These are phyloP conservation scores for Kryptolebias ocellatus DNA, from an alignment of 2,797 vertebrate species.

Conservation along the genomic window DNA sequence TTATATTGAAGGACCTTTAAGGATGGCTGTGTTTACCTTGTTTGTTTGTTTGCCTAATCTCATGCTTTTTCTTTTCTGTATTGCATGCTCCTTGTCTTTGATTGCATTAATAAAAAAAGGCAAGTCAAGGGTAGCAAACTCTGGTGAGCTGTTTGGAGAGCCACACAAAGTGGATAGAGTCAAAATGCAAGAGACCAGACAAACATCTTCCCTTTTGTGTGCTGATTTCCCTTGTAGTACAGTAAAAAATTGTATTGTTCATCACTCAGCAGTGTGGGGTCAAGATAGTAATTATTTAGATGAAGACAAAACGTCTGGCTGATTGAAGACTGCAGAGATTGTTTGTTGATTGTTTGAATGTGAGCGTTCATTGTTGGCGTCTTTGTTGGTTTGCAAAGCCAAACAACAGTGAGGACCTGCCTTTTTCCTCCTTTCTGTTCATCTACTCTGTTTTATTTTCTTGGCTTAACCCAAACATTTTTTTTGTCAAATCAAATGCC, in stretches of 20 bases:
- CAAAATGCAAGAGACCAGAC: conserved; percentile 4
- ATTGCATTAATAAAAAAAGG: conserved; percentile 16
- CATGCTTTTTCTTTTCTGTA: not conserved
- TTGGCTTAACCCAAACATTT: not conserved
- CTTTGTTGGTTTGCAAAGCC: not conserved
- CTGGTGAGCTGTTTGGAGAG: conserved; percentile 14
- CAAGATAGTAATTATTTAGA: conserved; percentile 28
- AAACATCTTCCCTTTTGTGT: conserved; percentile 10
- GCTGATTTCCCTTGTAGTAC: conserved; percentile 1
- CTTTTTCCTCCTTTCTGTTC: not conserved
- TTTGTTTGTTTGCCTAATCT: not conserved
- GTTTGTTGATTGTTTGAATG: conserved; percentile 17
- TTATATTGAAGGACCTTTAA: not conserved
- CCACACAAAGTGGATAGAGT: conserved; percentile 6
- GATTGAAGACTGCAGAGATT: conserved; percentile 13
- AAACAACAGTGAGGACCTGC: not conserved
- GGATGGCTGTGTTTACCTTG: not conserved
- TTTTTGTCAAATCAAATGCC: conserved; percentile 10
- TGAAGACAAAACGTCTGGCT: conserved; percentile 24
- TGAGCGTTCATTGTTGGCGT: not conserved
- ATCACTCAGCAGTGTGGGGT: conserved; percentile 18
- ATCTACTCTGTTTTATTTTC: not conserved
- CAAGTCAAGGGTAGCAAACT: conserved; percentile 2
- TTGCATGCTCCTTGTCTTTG: conserved; percentile 6
- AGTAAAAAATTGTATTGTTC: conserved; percentile 12